phyloP scores from a whole-genome alignment of 2,888 invertebrate species.

The Chymomyza amoena region DNA sequence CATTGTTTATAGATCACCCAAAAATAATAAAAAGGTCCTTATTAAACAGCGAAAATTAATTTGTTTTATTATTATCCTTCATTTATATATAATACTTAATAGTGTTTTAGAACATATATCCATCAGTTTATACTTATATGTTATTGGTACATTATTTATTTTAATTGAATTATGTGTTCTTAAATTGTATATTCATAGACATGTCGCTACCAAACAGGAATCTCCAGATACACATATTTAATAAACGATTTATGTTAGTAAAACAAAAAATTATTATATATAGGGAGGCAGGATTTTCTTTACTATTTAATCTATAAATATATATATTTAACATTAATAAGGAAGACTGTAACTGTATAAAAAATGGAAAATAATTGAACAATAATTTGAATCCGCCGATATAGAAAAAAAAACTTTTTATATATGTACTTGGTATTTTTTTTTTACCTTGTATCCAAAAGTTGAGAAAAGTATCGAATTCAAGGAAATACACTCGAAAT shows the following conservation, averaged over 20 bases:
- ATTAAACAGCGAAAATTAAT: slow-evolving; percentile 11
- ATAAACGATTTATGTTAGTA: background rate
- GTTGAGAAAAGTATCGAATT: too few relatives aligned
- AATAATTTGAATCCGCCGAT: background rate
- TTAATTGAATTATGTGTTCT: slow-evolving; percentile 20
- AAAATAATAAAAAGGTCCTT: background rate
- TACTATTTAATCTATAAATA: slow-evolving; percentile 16
- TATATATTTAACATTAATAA: slow-evolving; percentile 1
- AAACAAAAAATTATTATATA: background rate
- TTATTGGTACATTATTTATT: slow-evolving; percentile 41
- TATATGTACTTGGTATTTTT: background rate
- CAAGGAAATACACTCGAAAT: too few relatives aligned
- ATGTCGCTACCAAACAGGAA: background rate
- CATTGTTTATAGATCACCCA: too few relatives aligned
- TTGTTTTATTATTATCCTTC: slow-evolving; percentile 33
- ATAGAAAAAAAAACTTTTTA: background rate
- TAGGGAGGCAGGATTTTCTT: background rate
- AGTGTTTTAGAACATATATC: slow-evolving; percentile 45
- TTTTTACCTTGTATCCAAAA: too few relatives aligned
- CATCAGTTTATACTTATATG: slow-evolving; percentile 28
- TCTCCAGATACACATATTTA: background rate
- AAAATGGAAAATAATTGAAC: background rate
- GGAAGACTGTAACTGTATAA: background rate
- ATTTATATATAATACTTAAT: background rate
- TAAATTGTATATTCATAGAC: background rate